A percentile compares a stretch with the other conserved stretches of the same genome.
These are phyloP conservation scores for Elgonia sp. DNA, from an alignment of 2,888 invertebrate species.

Conservation along the genomic window DNA sequence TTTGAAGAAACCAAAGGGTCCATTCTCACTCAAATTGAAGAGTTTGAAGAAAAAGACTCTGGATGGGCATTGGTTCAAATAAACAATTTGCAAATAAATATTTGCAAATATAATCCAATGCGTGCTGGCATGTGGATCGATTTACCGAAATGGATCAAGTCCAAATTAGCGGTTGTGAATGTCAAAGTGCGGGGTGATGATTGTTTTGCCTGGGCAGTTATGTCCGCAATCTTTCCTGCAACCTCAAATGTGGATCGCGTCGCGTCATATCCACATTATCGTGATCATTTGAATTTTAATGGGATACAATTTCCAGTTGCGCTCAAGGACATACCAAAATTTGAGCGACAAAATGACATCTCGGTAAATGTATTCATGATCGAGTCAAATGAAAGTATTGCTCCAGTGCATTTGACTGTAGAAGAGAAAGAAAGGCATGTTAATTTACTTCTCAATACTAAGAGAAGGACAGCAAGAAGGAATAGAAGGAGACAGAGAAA, in stretches of 20 bases:
- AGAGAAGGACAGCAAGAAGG: too few species aligned
- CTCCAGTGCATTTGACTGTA: conserved; percentile 8
- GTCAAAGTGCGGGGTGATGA: too few species aligned
- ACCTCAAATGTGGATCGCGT: too few species aligned
- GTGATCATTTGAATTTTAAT: too few species aligned
- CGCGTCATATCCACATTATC: too few species aligned
- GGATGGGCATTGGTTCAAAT: conserved; percentile 77
- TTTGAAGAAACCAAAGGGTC: conserved; percentile 34
- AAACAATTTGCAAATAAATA: conserved; percentile 70
- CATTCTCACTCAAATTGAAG: conserved; percentile 73
- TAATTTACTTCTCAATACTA: neutral
- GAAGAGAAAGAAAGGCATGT: conserved; percentile 6
- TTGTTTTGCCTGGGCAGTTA: too few species aligned
- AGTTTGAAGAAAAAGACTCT: conserved; percentile 79
- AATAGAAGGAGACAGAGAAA: too few species aligned
- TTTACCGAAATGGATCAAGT: conserved; percentile 69
- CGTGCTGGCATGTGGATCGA: conserved; percentile 71
- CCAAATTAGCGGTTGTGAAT: too few species aligned
- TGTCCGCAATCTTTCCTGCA: too few species aligned
- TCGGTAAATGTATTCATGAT: conserved; percentile 35
- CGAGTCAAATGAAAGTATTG: neutral
- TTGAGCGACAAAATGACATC: conserved; percentile 53
- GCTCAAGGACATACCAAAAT: conserved; percentile 49
- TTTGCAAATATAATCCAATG: conserved; percentile 76
- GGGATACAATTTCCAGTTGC: conserved; percentile 25